Evolutionary conservation across 2,888 invertebrate genomes (phyloP).

Genomic region (Timema cristinae): DNA sequence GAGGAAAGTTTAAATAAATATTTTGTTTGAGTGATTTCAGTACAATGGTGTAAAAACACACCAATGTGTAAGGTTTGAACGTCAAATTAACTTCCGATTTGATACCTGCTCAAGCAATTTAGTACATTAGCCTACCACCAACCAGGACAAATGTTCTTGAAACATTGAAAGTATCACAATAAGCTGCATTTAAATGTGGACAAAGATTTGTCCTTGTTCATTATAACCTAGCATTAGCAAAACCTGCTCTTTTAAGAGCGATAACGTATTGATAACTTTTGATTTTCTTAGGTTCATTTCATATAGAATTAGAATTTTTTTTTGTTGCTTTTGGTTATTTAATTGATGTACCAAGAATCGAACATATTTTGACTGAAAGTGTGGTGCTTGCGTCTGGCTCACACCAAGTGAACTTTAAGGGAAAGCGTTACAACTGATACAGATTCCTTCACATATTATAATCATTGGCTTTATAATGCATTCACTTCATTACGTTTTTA

Average conservation of each 20-base stretch:
- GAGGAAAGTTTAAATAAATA: neutral
- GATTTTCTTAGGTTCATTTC: slow-evolving; percentile 7
- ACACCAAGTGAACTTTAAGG: neutral
- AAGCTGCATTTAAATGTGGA: slow-evolving; percentile 3
- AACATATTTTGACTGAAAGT: slow-evolving; percentile 14
- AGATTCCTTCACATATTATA: neutral
- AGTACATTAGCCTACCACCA: slow-evolving; percentile 11
- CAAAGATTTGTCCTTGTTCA: slow-evolving; percentile 6
- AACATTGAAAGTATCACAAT: slow-evolving; percentile 9
- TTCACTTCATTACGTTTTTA: slow-evolving; percentile 1
- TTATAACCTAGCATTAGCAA: slow-evolving; percentile 7
- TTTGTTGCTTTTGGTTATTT: slow-evolving; percentile 7
- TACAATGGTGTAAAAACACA: neutral
- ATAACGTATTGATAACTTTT: slow-evolving; percentile 1
- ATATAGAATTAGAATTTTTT: neutral
- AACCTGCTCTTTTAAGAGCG: neutral
- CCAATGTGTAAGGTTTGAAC: slow-evolving; percentile 7
- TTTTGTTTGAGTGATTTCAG: neutral
- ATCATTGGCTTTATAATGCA: slow-evolving; percentile 1
- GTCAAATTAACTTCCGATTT: neutral
- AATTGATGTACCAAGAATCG: neutral
- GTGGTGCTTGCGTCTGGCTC: slow-evolving; percentile 8
- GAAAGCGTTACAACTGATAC: slow-evolving; percentile 1
- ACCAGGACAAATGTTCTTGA: slow-evolving; percentile 8
- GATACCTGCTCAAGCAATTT: slow-evolving; percentile 4